phyloP scores from a whole-genome alignment of 2,888 invertebrate genomes.

The Allophyes oxyacanthae region DNA sequence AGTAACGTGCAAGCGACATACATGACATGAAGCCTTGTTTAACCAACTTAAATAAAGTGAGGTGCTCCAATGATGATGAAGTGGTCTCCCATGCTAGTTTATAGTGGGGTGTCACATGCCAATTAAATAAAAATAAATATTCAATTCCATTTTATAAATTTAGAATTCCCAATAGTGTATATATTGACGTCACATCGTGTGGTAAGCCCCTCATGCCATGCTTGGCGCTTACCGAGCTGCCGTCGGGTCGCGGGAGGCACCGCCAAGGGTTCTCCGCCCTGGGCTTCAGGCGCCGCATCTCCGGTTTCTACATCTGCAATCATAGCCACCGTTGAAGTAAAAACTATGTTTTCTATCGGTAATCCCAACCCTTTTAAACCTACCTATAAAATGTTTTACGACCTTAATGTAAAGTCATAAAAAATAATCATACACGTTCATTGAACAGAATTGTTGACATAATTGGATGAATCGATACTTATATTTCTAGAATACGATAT shows the following conservation, averaged over 20 bases:
- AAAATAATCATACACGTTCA: conserved; percentile 2
- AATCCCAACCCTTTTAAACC: conserved; percentile 3
- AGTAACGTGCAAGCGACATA: conserved; percentile 54
- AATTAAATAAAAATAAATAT: conserved; percentile 13
- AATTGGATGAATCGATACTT: conserved; percentile 4
- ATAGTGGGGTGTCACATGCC: conserved; percentile 22
- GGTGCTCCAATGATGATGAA: conserved; percentile 40
- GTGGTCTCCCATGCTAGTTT: conserved; percentile 41
- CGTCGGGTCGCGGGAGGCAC: conserved; percentile 46
- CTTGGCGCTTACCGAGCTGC: conserved; percentile 71
- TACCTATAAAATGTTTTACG: neutral
- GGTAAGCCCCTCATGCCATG: conserved; percentile 62
- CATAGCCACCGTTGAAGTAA: conserved; percentile 47
- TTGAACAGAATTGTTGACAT: neutral
- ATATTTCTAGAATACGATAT: conserved; percentile 1
- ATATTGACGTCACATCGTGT: conserved; percentile 44
- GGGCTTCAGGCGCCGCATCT: conserved; percentile 58
- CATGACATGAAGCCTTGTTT: conserved; percentile 48
- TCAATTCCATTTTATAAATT: conserved; percentile 10
- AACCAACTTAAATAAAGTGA: conserved; percentile 20
- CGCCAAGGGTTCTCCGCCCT: conserved; percentile 60
- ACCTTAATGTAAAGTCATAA: neutral
- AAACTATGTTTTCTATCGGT: conserved; percentile 1
- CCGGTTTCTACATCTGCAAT: conserved; percentile 82
- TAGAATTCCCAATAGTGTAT: conserved; percentile 6